Evolutionary conservation across 2,113 vertebrate species (phyloP).

Genomic region (Geococcyx californianus): DNA sequence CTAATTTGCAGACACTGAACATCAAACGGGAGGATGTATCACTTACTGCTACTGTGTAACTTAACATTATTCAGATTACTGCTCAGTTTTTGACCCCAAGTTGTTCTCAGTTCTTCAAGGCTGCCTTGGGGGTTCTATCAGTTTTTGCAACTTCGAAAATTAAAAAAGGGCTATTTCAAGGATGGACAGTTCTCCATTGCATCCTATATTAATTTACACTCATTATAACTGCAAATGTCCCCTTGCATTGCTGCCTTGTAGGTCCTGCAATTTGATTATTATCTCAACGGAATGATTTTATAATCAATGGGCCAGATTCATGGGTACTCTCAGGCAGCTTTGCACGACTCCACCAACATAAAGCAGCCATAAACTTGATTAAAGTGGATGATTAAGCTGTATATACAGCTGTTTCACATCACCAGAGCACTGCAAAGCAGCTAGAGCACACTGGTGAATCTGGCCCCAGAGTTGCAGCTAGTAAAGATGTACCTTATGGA

Average conservation of each 20-base stretch:
- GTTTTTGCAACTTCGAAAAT: not conserved
- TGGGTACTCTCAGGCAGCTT: not conserved
- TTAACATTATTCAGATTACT: not conserved
- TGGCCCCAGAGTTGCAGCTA: not conserved
- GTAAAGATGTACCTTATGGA: not conserved
- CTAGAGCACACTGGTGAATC: not conserved
- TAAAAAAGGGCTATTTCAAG: not conserved
- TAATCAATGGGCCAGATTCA: not conserved
- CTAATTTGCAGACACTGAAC: not conserved
- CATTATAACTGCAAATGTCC: not conserved
- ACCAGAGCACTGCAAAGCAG: not conserved
- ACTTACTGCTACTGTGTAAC: not conserved
- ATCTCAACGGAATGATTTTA: not conserved
- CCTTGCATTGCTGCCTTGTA: not conserved
- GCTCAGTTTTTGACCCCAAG: not conserved
- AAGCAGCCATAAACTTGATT: constrained; percentile 1
- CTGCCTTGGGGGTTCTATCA: not conserved
- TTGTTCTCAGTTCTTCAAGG: not conserved
- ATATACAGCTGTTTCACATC: constrained; percentile 1
- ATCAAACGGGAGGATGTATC: not conserved
- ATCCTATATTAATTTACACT: not conserved
- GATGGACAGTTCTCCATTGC: not conserved
- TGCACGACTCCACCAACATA: not conserved
- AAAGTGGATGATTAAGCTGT: not conserved
- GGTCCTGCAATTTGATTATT: not conserved